Evolutionary conservation across 2,888 invertebrate species (phyloP), one percentile per base, ranked within the genome.

Genomic region (Volucella bombylans): DNA sequence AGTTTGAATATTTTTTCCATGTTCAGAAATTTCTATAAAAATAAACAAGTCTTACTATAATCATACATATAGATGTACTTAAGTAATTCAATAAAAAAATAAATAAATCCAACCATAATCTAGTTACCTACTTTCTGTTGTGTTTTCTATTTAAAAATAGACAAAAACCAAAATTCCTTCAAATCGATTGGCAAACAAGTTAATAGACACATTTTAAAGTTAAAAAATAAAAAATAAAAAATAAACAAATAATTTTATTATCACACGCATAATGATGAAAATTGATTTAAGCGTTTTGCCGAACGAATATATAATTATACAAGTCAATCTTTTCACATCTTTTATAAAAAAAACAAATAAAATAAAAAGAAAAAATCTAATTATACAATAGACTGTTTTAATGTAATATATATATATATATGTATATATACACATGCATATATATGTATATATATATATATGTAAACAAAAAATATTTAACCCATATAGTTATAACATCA

Each of bases 401-500:
- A 78, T 52, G 73, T 69, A 74, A 65, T 41, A 57, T 50, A 62
- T 45, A 38, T 71, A 50, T 49, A 41, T 41, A 61, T 43, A 62
- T 55, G 23, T 59, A 59, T 57, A 23, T 45, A 76, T 2, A 45
- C n/a, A n/a, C n/a, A n/a, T n/a, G n/a, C n/a, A n/a, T n/a, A 62
- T 55, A 41, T 59, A 59, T 57, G 14, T 45, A 76, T 2, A 45
- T 31, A 31, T 31, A 31, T 31, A 31, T 31, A 31, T 31, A 59
- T 57, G 55, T 47, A 41, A 18, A 18, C 54, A 14, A 41, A n/a
- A 49, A 41, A 62, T 38, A 15, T 23, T 54, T 76, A 79, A 61
- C 38, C 79, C 39, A 79, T 54, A 69, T 78, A 82, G 82, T 83
- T 79, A 83, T 76, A 76, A 76, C 83, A 80, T 76, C 80, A 85